These are phyloP conservation scores for Chaetura pelagica DNA, from an alignment of 2,113 vertebrate species.

Conservation along the genomic window DNA sequence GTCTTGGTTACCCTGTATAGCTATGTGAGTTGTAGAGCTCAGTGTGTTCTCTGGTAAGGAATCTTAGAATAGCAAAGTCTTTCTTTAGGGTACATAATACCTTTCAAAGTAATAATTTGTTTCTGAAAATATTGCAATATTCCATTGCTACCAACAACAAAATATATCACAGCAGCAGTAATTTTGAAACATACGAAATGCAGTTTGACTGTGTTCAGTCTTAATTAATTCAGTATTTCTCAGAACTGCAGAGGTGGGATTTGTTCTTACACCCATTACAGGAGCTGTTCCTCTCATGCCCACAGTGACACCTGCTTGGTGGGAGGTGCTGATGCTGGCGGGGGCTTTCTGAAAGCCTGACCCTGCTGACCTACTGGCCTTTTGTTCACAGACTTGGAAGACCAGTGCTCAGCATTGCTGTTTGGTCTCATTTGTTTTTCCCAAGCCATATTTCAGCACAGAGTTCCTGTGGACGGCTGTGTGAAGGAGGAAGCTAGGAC, in stretches of 20 bases:
- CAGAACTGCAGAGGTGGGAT: neutral
- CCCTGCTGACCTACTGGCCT: neutral
- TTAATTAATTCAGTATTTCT: neutral
- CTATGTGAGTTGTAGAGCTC: neutral
- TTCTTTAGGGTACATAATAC: neutral
- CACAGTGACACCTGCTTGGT: neutral
- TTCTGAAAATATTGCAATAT: neutral
- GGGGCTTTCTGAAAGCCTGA: neutral
- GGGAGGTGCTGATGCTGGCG: neutral
- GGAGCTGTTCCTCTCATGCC: neutral
- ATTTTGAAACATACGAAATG: neutral
- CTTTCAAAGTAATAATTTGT: neutral
- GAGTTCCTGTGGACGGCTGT: neutral
- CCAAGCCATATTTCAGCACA: neutral
- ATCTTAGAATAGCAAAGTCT: neutral
- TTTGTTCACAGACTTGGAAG: neutral
- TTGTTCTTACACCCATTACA: neutral
- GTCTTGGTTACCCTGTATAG: neutral
- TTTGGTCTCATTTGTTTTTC: neutral
- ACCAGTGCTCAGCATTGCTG: neutral
- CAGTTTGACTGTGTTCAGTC: neutral
- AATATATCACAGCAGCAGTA: neutral
- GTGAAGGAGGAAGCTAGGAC: neutral
- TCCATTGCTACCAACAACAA: accelerated
- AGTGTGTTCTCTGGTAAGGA: neutral